Evolutionary conservation across 2,113 vertebrate genomes (phyloP), one percentile per base, ranked within the genome.

Genomic region (Strix aluco): DNA sequence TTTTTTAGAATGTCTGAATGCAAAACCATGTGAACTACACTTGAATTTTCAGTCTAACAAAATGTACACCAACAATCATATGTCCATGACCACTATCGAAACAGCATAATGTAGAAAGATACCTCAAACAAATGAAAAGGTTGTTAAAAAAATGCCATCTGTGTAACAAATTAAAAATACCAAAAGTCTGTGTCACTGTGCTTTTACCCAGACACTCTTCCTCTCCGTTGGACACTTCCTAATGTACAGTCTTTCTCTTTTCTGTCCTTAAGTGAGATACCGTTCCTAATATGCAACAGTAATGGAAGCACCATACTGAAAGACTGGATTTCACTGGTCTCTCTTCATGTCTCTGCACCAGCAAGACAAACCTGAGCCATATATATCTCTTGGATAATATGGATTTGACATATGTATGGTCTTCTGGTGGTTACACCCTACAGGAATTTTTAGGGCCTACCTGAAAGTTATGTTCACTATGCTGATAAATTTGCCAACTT

Each of bases 401-500:
- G 7, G 16, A 79, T 32, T 79, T 52, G 38, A 42, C 57, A 26
- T 8, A 22, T 6, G 3, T 61, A 75, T 18, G 27, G 38, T 36
- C 32, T 83, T 82, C 46, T 17, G 29, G 58, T n/a, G 26, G 20
- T 63, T 69, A 86, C 22, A 72, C 5, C 30, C 32, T 58, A 83
- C 6, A 79, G 58, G 55, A 74, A 88, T 91, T 95, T 90, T 86
- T 80, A 94, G 51, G 57, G n/a, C 11, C 58, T 51, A 80, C 65
- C 47, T 92, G 74, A 75, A 96, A 94, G 34, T 75, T 86, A 63
- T 12, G 44, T 9, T 71, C 21, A 29, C 69, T 90, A 7, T 29
- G 62, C 13, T 90, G 30, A n/a, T 1, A 32, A 36, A 73, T 74
- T 94, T 94, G 40, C 46, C 70, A 94, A 15, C 8, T 74, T 91